A percentile compares a stretch with the other conserved stretches of the same genome.
phyloP scores from a whole-genome alignment of 2,888 invertebrate species.

The Aphodius granarius region DNA sequence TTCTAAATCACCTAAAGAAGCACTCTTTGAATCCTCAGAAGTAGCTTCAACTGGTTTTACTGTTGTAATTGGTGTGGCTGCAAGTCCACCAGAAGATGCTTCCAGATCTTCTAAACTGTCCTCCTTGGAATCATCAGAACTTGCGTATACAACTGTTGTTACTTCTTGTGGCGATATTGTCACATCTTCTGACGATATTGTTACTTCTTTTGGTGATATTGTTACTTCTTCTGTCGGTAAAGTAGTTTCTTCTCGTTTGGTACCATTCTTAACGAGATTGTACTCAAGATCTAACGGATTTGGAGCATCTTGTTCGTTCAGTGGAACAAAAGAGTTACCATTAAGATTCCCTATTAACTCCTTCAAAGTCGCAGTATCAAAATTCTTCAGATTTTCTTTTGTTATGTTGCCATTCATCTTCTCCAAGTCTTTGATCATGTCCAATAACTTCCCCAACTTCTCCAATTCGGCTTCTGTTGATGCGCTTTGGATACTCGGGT shows the following conservation, averaged over 20 bases:
- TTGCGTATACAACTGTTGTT: constrained; percentile 27
- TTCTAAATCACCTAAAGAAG: constrained; percentile 68
- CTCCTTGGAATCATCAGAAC: constrained; percentile 35
- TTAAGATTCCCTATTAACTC: constrained; percentile 47
- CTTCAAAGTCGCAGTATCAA: constrained; percentile 48
- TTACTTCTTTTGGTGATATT: constrained; percentile 54
- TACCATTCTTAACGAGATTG: constrained; percentile 53
- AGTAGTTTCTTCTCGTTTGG: constrained; percentile 56
- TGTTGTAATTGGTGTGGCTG: constrained; percentile 21
- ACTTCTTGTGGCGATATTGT: constrained; percentile 28
- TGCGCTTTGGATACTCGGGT: constrained; percentile 40
- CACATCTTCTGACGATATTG: constrained; percentile 46
- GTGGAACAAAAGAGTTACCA: constrained; percentile 38
- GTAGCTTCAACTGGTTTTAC: not conserved
- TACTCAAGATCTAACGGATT: constrained; percentile 51
- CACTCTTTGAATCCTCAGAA: constrained; percentile 48
- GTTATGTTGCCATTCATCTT: constrained; percentile 51
- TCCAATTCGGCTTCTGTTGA: constrained; percentile 57
- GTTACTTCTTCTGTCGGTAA: constrained; percentile 13
- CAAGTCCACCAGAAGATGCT: constrained; percentile 70
- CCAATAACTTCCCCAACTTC: constrained; percentile 54
- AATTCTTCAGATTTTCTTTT: constrained; percentile 51
- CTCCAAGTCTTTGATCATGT: constrained; percentile 54
- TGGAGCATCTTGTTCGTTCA: constrained; percentile 47
- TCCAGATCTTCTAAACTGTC: constrained; percentile 69